Conservation (phyloP, 2,888 invertebrate species). For the Dryadula phaetusa region DNA sequence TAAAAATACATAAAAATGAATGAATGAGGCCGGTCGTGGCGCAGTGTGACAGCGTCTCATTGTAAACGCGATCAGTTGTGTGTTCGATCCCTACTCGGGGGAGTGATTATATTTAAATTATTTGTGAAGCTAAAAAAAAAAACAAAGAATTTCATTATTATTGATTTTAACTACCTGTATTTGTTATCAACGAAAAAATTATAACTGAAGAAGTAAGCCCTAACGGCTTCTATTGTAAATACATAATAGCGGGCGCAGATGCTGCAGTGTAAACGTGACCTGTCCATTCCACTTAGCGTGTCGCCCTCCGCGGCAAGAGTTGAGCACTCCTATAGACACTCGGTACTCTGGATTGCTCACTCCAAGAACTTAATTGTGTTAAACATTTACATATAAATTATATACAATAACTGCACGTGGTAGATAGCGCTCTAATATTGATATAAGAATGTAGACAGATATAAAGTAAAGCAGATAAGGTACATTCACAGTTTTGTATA, state of each 20-base stretch:
- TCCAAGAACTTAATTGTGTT: not conserved
- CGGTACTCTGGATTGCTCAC: not conserved
- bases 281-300: slow-evolving; percentile 23
- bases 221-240: not conserved
- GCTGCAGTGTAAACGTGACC: slow-evolving; percentile 17
- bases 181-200: not conserved
- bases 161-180: too few species aligned
- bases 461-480: slow-evolving; percentile 4
- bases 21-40: too few species aligned
- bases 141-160: too few species aligned
- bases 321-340: slow-evolving; percentile 6
- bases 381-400: not conserved
- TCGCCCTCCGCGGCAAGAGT: not conserved
- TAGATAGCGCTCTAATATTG: not conserved
- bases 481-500: slow-evolving; percentile 1
- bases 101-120: too few species aligned
- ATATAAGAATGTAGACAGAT: not conserved
- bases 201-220: not conserved
- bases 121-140: too few species aligned
- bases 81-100: too few species aligned
- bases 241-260: not conserved
- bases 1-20: too few species aligned
- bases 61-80: too few species aligned
- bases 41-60: too few species aligned
- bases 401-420: not conserved